Base-by-base conservation (phyloP, 2,113 vertebrate species). In the Megatriorchis doriae region DNA sequence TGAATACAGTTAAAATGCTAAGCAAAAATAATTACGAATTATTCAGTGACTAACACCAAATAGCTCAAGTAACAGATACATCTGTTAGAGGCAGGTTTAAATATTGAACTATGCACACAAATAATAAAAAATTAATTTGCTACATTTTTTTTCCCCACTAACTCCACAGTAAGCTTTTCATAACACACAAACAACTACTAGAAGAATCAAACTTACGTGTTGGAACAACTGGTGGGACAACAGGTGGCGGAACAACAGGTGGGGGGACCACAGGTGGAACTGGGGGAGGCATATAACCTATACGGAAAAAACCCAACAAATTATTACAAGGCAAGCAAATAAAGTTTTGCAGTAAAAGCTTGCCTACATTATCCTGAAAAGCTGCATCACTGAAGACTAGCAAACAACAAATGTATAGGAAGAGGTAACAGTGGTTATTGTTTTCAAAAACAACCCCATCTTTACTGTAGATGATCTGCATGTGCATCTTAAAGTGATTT, bases 251-350 rank as follows among this genome's bases (percentile, higher is more conserved):
- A 8, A 98, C 98, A 53, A 98, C 98, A 50, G 99, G 98, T 32
- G 98, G 98, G 0, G 97, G 97, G 4, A 97, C 97, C 20, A 96
- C 96, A 77, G 97, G 97, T 50, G 99, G 98, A 67, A 98, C 98
- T 48, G 98, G 98, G 32, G 99, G 98, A 71, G 99, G 98, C 98
- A 99, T 97, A 96, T 98, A 99, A 96, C 99, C 99, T 99, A 81
- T 6, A 70, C 0, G 9, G 74, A 13, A 77, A 68, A 86, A 86
- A 82, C 83, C n/a, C 14, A 6, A 75, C 20, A 66, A 65, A 62
- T 47, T 25, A 80, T 47, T 80, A 88, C 48, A 70, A 25, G 38
- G 27, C 32, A 77, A 88, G 11, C 6, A 95, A 94, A 62, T 23
- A 9, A 45, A 72, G 9, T 65, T 70, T 43, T 66, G 19, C 40